phyloP scores from a whole-genome alignment of 2,797 vertebrate genomes.

The Pangasius mekongensis region DNA sequence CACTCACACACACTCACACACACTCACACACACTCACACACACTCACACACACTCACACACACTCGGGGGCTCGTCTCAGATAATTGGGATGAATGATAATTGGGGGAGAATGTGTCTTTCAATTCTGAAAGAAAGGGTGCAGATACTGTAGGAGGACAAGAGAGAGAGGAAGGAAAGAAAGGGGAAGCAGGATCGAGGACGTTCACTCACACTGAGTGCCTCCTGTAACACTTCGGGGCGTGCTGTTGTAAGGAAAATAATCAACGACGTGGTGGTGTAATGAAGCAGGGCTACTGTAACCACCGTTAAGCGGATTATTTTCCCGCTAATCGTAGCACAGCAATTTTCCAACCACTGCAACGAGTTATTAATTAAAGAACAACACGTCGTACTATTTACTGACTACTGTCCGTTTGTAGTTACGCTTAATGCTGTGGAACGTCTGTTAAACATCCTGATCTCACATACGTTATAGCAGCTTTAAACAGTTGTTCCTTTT shows the following conservation, averaged over 20 bases:
- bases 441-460: background rate
- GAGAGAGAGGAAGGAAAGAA: background rate
- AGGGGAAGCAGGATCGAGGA: background rate
- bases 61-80: background rate
- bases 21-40: background rate
- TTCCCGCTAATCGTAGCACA: background rate
- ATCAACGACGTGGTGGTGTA: background rate
- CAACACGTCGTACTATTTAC: background rate
- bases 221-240: background rate
- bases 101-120: conserved; percentile 53
- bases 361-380: background rate
- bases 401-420: background rate
- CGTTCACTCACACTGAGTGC: background rate
- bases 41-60: background rate
- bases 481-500: background rate
- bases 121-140: conserved; percentile 27
- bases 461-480: background rate
- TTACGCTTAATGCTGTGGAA: background rate
- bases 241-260: no score
- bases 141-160: background rate
- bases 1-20: background rate
- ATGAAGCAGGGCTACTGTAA: background rate
- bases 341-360: background rate
- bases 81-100: background rate
- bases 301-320: background rate